Base-by-base conservation (phyloP, 2,888 invertebrate genomes). In the Gymnosoma rotundatum region DNA sequence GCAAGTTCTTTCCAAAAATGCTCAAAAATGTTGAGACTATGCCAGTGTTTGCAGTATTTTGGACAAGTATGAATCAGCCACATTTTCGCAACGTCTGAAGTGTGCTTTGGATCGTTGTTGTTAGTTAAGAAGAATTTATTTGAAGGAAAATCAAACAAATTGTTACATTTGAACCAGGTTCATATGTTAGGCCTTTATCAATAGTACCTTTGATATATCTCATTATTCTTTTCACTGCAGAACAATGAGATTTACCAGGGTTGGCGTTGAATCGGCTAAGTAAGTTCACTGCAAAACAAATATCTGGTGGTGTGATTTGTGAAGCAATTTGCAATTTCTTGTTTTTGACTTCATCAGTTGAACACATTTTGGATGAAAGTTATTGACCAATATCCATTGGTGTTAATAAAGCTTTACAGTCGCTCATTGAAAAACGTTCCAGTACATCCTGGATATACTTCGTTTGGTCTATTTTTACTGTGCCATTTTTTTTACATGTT, bases 401-500 rank as follows among this genome's bases (percentile, higher is more conserved):
- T 10, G 45, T 48, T 6, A n/a, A 48, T 7, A 48, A 14, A 0
- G 61, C 18, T 1, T 61, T 38, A 10, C 69, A 78, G 1, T 67
- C 66, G 12, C 5, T 38, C 70, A 70, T 72, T 12, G 42, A 56
- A 72, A 82, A 76, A 32, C 82, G 76, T 7, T 83, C 56, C 12
- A 56, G 48, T 32, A 79, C 50, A 42, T 76, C 60, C 7, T 56
- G 10, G 12, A 86, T 70, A 45, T 83, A 86, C 7, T 70, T 50
- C 12, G 75, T 20, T 54, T 86, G 83, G 38, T 83, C 81, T 12
- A 80, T 52, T 45, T 73, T 74, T n/a, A 86, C 32, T 7, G 16
- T 21, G 12, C 12, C 9, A 18, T 52, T 42, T 25, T 25, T 54
- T 36, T 70, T 25, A n/a, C 54, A 69, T 16, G 69, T 58, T 21